Base-by-base conservation (phyloP, 1,140 invertebrate species). In the Drosophila albomicans region DNA sequence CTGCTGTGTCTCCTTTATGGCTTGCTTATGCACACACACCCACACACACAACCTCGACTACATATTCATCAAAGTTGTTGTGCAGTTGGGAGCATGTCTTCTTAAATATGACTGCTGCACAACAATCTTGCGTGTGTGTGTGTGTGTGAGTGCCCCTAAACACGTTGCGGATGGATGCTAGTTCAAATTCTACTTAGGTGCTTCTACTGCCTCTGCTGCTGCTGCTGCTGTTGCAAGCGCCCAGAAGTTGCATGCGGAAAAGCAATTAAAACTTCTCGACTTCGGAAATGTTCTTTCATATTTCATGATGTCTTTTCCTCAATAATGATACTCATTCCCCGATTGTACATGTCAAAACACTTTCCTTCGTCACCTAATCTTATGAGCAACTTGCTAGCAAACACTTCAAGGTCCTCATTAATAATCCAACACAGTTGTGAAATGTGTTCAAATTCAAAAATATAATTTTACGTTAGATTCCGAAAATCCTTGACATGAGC, bases 191-290 rank as follows among this genome's bases (percentile, higher is more conserved):
- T 43, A 58, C 62, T 71, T 64, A 64, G 41, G 32, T 58, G 52
- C 25, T 43, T 38, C 35, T 38, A 38, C 35, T 38, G 35, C 35
- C 10, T 6, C 10, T 38, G 35, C 8, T 16, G 16, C 20, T 20
- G 20, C 41, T 43, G 41, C 41, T 43, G 11, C 10, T 69, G 66
- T 46, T 69, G 67, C 57, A 69, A 57, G 54, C 58, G 13, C 52
- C 15, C 61, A 66, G 78, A 78, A 75, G 66, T 88, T 87, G 82
- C 84, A 84, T 80, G 69, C 84, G 84, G 85, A 88, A 88, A 88
- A 88, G 84, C 84, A 88, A 88, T 88, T 88, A 88, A 88, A 88
- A 88, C 85, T 88, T 88, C 80, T 72, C 70, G 77, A 67, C 82
- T 68, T 88, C 67, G 77, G 73, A 87, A 87, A 85, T 82, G 74